Evolutionary conservation across 1,140 invertebrate genomes (phyloP), one percentile per base, ranked within the genome.

Genomic region (Plutomurus gul): DNA sequence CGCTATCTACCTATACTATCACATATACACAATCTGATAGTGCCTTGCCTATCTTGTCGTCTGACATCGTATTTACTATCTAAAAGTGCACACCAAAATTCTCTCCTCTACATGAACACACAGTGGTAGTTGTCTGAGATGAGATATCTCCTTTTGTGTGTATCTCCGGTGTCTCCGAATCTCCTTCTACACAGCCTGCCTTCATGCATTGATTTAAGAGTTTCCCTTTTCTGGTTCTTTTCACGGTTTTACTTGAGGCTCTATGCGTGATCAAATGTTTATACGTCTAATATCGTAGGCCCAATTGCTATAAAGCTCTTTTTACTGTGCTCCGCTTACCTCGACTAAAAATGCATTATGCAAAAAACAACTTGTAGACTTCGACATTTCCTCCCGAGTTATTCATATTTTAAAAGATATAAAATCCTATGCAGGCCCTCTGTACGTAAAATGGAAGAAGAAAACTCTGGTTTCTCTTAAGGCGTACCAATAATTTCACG

Each of bases 331-430:
- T 56, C 3, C 22, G 1, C 22, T 22, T 25, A n/a, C 56, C 16
- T n/a, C 30, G 56, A 65, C 56, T 36, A 33, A 36, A 65, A 65
- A 65, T 65, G 30, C 56, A 65, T 65, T 65, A 65, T 65, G 56
- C 56, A 65, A 11, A 30, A n/a, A 65, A 65, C 56, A 65, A 65
- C 56, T 65, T 65, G 56, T 65, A 65, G 56, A 65, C 56, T 65
- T 65, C 56, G 56, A 65, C 56, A 65, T 33, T 16, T 30, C 36
- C 56, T 65, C 56, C 18, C 16, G 56, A 33, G 27, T 36, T 65
- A 65, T 65, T 30, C 56, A 65, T 65, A 33, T 65, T 65, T 65
- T 65, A 65, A 65, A 65, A 65, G 56, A 33, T 65, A 65, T 30
- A 33, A 65, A 65, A 65, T 65, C 56, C 56, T 65, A 33, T n/a